Base-by-base conservation (phyloP, 2,888 invertebrate genomes). In the Aromia moschata region DNA sequence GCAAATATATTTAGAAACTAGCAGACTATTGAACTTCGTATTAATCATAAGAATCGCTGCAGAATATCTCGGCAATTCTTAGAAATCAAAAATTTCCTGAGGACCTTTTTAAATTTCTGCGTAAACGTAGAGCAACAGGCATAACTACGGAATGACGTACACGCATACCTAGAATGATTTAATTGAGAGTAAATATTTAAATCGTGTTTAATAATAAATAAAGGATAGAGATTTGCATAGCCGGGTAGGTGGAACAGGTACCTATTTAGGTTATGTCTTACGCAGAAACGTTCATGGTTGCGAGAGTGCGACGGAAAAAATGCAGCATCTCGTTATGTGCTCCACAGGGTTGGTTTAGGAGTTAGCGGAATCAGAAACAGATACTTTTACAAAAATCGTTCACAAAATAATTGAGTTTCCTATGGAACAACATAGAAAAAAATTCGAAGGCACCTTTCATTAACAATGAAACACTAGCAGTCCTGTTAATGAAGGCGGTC, bases 221-320 rank as follows among this genome's bases (percentile, higher is more conserved):
- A 53, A 43, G 25, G 49, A 20, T 49, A 56, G 36, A 37, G 4
- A 56, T 56, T 56, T 56, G 43, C 56, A 56, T 56, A 49, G 11
- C 4, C 16, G 25, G 33, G 56, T 56, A 40, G 56, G 56, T 43
- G 49, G 56, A 56, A 56, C 56, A 33, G 47, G 56, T 56, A 49
- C 49, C 30, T 49, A 49, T 49, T 56, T 17, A 45, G 43, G 56
- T 56, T 43, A 49, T 49, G 14, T 47, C 49, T 33, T 49, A 56
- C 49, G 49, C 36, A 47, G 43, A 44, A 43, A 36, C 20, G 25
- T 56, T 49, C 56, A 25, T 38, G 55, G 33, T 12, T 49, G 49
- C 36, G 38, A 53, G 9, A 9, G 33, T 16, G 25, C 40, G 38
- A 30, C 20, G 30, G 37, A 36, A 20, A 31, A 17, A 45, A 45